Evolutionary conservation across 1,140 invertebrate species (phyloP).

Genomic region (Drosophila ogumai): DNA sequence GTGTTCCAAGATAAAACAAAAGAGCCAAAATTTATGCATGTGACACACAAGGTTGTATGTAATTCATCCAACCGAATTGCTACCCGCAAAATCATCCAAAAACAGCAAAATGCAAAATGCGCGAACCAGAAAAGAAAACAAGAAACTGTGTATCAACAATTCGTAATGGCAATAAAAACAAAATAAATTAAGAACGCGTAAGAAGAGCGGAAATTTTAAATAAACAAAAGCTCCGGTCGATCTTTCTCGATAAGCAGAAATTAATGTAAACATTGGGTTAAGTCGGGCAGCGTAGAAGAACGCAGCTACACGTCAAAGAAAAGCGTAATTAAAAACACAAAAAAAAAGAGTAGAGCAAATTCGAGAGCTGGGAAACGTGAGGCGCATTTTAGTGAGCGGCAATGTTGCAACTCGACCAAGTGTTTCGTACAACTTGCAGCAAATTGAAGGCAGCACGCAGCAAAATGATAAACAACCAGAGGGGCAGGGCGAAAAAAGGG

Average conservation of each 20-base stretch:
- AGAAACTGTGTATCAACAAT: slow-evolving; percentile 47
- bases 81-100: slow-evolving; percentile 29
- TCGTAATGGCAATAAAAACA: slow-evolving; percentile 17
- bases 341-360: slow-evolving; percentile 4
- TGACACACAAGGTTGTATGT: slow-evolving; percentile 56
- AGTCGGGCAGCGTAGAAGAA: slow-evolving; percentile 20
- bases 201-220: slow-evolving; percentile 39
- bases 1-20: slow-evolving; percentile 46
- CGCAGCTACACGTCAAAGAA: slow-evolving; percentile 16
- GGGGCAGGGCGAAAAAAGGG: not conserved
- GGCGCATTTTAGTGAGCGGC: slow-evolving; percentile 18
- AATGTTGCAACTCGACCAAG: slow-evolving; percentile 12
- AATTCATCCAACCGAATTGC: slow-evolving; percentile 46
- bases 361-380: slow-evolving; percentile 37
- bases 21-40: slow-evolving; percentile 55
- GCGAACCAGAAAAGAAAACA: slow-evolving; percentile 20
- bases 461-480: slow-evolving; percentile 71
- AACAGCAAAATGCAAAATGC: slow-evolving; percentile 39
- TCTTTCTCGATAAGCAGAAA: slow-evolving; percentile 42
- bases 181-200: slow-evolving; percentile 16
- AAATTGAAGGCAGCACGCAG: slow-evolving; percentile 73
- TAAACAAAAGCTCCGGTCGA: slow-evolving; percentile 39
- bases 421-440: slow-evolving; percentile 49
- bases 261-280: slow-evolving; percentile 58
- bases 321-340: slow-evolving; percentile 39